Evolutionary conservation across 2,888 invertebrate species (phyloP).

Genomic region (Bombylius major): DNA sequence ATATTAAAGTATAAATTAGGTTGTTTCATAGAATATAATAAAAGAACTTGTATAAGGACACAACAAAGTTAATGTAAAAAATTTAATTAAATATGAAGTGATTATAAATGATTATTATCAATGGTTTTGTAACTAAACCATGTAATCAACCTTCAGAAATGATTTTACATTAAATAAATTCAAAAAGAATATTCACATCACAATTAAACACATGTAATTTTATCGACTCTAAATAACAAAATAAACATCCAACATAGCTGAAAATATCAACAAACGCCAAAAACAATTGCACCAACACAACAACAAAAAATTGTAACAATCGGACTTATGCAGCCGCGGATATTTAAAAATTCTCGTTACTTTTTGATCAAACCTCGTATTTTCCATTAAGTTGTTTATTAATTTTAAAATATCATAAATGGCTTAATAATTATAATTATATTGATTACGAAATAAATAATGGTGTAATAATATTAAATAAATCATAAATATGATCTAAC

Average conservation of each 20-base stretch:
- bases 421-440: slow-evolving; percentile 21
- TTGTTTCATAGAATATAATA: too few species aligned
- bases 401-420: slow-evolving; percentile 30
- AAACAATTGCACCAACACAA: too few species aligned
- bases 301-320: too few species aligned
- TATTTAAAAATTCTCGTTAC: too few species aligned
- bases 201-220: too few species aligned
- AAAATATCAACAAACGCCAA: too few species aligned
- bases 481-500: slow-evolving; percentile 21
- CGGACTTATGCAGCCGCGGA: too few species aligned
- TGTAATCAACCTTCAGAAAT: slow-evolving; percentile 12
- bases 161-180: slow-evolving; percentile 1
- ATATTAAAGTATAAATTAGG: too few species aligned
- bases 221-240: too few species aligned
- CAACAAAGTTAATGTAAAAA: slow-evolving; percentile 24
- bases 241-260: too few species aligned
- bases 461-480: not conserved
- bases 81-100: slow-evolving; percentile 23
- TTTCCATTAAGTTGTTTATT: slow-evolving; percentile 31
- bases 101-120: slow-evolving; percentile 29
- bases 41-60: too few species aligned
- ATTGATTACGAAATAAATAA: not conserved
- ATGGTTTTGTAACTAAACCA: slow-evolving; percentile 23
- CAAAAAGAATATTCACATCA: slow-evolving; percentile 6
- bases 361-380: slow-evolving; percentile 23